Conservation (phyloP, 2,797 vertebrate genomes). For the Thaleichthys pacificus region DNA sequence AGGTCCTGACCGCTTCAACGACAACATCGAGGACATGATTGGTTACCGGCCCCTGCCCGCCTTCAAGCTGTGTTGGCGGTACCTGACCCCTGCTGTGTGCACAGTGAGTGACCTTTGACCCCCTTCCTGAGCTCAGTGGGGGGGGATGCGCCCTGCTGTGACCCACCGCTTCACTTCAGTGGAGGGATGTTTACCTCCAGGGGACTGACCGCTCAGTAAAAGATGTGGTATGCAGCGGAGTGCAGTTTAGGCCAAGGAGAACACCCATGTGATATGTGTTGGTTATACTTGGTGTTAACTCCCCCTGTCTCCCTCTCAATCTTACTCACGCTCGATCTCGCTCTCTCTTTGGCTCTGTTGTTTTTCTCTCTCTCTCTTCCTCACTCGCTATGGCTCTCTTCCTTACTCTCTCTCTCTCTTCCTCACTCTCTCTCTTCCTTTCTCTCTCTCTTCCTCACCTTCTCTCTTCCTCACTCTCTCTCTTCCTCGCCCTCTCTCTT, state of each 20-base stretch:
- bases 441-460: conserved; percentile 6
- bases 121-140: conserved; percentile 4
- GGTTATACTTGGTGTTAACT: too few species aligned
- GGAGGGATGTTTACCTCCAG: neutral
- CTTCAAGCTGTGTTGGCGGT: conserved; percentile 77
- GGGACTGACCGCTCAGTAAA: too few species aligned
- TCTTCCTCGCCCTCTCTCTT: neutral
- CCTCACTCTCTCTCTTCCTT: neutral
- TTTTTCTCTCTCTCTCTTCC: conserved; percentile 17
- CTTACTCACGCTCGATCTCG: conserved; percentile 2
- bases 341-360: neutral
- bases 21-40: conserved; percentile 73
- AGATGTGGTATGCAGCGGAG: too few species aligned
- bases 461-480: neutral
- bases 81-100: conserved; percentile 72
- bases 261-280: too few species aligned
- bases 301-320: conserved; percentile 1
- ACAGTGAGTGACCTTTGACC: conserved; percentile 63
- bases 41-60: conserved; percentile 58
- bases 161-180: neutral
- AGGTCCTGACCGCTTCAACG: conserved; percentile 73
- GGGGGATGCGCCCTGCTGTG: neutral
- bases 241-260: too few species aligned
- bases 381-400: conserved; percentile 43
- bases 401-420: neutral